These are phyloP conservation scores for Rhodeus uyekii DNA, from an alignment of 2,797 vertebrate species.

Conservation along the genomic window DNA sequence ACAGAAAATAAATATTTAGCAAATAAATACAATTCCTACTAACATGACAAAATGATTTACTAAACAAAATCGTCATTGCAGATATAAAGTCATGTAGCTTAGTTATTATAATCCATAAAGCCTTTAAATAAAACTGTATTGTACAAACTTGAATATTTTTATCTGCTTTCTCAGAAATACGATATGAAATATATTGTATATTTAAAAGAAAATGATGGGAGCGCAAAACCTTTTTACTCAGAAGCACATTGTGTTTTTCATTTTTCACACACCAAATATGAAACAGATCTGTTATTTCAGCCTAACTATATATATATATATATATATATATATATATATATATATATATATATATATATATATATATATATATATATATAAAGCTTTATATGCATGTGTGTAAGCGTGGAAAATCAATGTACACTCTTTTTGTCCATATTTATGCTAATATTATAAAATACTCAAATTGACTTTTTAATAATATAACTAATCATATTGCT, in stretches of 20 bases:
- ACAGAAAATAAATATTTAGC: not conserved
- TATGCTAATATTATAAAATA: not conserved
- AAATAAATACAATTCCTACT: not conserved
- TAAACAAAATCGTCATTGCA: not conserved
- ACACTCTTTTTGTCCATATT: not conserved
- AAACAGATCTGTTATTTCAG: not conserved
- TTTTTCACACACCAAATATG: conserved; percentile 16
- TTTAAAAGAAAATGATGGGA: not conserved
- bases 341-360: no score
- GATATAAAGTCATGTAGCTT: not conserved
- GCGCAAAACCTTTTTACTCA: not conserved
- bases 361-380: no score
- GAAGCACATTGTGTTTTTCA: not conserved
- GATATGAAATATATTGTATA: not conserved
- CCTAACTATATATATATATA: no score
- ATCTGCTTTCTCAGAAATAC: not conserved
- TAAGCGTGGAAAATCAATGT: not conserved
- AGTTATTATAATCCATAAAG: not conserved
- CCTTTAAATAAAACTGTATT: no score
- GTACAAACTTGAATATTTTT: no score
- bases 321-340: no score
- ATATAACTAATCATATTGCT: conserved; percentile 11
- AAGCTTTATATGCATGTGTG: not conserved
- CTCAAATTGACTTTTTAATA: not conserved
- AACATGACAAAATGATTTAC: not conserved